phyloP scores from a whole-genome alignment of 1,140 invertebrate species.

The Ectropis grisescens region DNA sequence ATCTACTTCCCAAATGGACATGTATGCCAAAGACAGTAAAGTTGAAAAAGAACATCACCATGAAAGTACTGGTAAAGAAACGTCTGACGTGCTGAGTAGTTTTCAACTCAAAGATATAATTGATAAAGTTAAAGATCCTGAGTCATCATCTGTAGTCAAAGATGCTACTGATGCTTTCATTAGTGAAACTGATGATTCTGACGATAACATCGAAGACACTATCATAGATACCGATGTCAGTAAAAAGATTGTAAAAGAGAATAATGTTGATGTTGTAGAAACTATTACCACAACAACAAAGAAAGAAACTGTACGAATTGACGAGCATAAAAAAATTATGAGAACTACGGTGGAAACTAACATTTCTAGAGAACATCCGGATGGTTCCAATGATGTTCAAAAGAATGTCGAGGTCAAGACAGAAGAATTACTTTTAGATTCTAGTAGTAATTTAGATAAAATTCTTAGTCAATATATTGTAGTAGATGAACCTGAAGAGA shows the following conservation, averaged over 20 bases:
- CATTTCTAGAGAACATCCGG: slow-evolving; percentile 52
- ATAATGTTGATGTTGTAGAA: slow-evolving; percentile 56
- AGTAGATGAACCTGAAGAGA: slow-evolving; percentile 46
- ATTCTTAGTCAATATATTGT: slow-evolving; percentile 30
- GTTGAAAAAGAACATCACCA: no score
- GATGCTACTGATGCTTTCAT: slow-evolving; percentile 20
- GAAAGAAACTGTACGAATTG: slow-evolving; percentile 51
- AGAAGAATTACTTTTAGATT: slow-evolving; percentile 39
- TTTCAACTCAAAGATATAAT: slow-evolving; percentile 14
- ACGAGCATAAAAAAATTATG: slow-evolving; percentile 45
- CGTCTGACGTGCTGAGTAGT: slow-evolving; percentile 20
- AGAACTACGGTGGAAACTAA: slow-evolving; percentile 61
- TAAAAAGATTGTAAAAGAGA: slow-evolving; percentile 55
- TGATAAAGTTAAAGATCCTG: slow-evolving; percentile 14
- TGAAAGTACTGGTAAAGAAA: slow-evolving; percentile 30
- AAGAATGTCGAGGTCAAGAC: slow-evolving; percentile 62
- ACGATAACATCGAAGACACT: slow-evolving; percentile 55
- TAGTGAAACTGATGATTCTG: slow-evolving; percentile 37
- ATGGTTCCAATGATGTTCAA: slow-evolving; percentile 52
- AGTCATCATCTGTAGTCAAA: slow-evolving; percentile 15
- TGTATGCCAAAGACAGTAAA: slow-evolving; percentile 31
- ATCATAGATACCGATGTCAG: slow-evolving; percentile 63
- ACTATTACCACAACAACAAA: slow-evolving; percentile 62
- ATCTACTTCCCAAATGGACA: slow-evolving; percentile 60
- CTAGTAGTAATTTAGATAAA: slow-evolving; percentile 40